Evolutionary conservation across 1,140 invertebrate species (phyloP), one percentile per base, ranked within the genome.

Genomic region (Sesamia nonagrioides): DNA sequence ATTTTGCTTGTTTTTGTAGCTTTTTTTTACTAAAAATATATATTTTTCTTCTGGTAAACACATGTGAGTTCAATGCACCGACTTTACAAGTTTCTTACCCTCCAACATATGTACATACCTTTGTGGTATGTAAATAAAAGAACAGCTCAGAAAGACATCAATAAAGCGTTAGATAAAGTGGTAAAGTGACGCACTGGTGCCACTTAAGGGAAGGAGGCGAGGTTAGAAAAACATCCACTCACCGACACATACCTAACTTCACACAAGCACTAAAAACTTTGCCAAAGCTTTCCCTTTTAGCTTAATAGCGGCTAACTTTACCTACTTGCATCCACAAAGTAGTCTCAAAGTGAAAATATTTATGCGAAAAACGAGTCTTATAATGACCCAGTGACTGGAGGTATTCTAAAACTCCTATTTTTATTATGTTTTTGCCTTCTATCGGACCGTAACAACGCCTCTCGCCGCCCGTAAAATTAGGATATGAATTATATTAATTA

Each of bases 401-500:
- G 68, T 58, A 80, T 76, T 80, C 37, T 72, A 76, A 72, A 58
- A 79, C 1, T 42, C 54, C 52, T 56, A 60, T 72, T 80, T 72
- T 80, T 63, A 80, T 77, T 33, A 80, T 60, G 52, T 76, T 80
- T 77, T 60, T 33, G 50, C 50, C 15, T 58, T 35, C 69, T 56
- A 52, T 73, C 69, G 21, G 52, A 54, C 58, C 11, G 37, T 72
- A 56, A 73, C 27, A 73, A 42, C n/a, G 52, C 52, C 52, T 68
- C 78, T 75, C 40, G 52, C 61, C 58, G 71, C 54, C 71, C 78
- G 71, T 74, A 48, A 74, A 63, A 79, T 75, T 75, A 68, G 37
- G 60, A 74, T 79, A 58, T 73, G 71, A 79, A 79, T 45, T 79
- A 74, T 69, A 73, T 66, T 78, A 78, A 78, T 78, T 79, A 75